Evolutionary conservation across 2,888 invertebrate species (phyloP).

Genomic region (Trachelus stipa): DNA sequence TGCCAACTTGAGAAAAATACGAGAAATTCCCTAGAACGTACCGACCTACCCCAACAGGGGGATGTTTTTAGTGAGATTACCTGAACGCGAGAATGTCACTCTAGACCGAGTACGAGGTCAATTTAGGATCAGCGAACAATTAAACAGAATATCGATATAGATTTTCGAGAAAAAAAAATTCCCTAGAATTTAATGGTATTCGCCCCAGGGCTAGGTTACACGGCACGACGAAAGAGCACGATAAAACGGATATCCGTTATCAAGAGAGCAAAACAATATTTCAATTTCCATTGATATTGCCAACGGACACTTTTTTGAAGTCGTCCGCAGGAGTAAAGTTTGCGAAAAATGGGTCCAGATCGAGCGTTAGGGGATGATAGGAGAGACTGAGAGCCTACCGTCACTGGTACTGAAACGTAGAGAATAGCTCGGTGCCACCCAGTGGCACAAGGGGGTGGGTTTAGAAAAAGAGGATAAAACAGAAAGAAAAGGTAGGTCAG

Average conservation of each 20-base stretch:
- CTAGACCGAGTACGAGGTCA: background rate
- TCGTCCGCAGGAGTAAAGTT: conserved; percentile 1
- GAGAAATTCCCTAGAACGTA: background rate
- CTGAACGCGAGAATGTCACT: background rate
- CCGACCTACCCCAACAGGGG: background rate
- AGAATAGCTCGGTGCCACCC: background rate
- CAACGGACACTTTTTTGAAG: background rate
- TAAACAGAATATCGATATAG: background rate
- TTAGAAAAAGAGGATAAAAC: conserved; percentile 10
- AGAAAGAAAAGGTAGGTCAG: conserved; percentile 9
- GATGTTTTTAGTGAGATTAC: background rate
- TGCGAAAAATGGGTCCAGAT: background rate
- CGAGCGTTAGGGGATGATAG: background rate
- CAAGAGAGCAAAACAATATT: conserved; percentile 22
- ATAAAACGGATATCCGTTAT: background rate
- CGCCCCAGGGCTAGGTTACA: background rate
- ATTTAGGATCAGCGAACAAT: background rate
- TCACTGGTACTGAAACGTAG: background rate
- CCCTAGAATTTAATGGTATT: background rate
- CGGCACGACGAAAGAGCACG: background rate
- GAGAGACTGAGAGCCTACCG: background rate
- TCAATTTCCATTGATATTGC: conserved; percentile 27
- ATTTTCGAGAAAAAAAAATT: background rate
- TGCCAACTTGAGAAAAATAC: background rate
- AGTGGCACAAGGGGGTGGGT: background rate